These are phyloP conservation scores for Myodes glareolus DNA, from an alignment of 2,113 vertebrate genomes.

Conservation along the genomic window DNA sequence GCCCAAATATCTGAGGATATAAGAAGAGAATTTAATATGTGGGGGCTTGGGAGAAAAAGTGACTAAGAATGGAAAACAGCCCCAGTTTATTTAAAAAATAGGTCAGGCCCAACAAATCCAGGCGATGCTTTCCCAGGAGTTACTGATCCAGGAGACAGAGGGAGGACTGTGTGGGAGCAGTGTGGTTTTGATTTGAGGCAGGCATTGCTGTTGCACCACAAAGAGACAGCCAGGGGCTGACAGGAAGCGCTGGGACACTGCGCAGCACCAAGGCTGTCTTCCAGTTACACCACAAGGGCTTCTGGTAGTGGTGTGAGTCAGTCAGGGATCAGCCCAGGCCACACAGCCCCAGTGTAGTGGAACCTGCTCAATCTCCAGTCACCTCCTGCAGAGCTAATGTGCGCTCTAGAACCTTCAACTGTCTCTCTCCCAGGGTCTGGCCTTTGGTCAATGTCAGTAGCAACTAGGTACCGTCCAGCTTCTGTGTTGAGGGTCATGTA, in stretches of 20 bases:
- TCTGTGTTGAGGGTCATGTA: not conserved
- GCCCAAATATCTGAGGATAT: conserved; percentile 72
- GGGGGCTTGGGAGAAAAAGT: conserved; percentile 71
- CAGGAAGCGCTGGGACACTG: accelerated
- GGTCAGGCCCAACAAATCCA: conserved; percentile 71
- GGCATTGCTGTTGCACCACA: not conserved
- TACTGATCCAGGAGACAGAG: conserved; percentile 40
- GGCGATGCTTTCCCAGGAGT: conserved; percentile 28
- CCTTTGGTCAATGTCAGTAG: not conserved
- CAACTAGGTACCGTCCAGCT: not conserved
- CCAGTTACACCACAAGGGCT: accelerated
- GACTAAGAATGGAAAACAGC: conserved; percentile 79
- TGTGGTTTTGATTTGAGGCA: not conserved
- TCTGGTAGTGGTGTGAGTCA: not conserved
- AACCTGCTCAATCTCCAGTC: not conserved
- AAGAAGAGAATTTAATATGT: conserved; percentile 74
- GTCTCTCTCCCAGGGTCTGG: not conserved
- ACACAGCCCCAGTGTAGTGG: not conserved
- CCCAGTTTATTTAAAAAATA: conserved; percentile 77
- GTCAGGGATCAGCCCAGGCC: not conserved
- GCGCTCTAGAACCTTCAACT: not conserved
- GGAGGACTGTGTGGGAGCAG: not conserved
- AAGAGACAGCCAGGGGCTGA: not conserved
- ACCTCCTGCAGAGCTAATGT: not conserved
- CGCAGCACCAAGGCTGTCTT: accelerated